phyloP scores from a whole-genome alignment of 2,113 vertebrate species.

The Rynchops niger region DNA sequence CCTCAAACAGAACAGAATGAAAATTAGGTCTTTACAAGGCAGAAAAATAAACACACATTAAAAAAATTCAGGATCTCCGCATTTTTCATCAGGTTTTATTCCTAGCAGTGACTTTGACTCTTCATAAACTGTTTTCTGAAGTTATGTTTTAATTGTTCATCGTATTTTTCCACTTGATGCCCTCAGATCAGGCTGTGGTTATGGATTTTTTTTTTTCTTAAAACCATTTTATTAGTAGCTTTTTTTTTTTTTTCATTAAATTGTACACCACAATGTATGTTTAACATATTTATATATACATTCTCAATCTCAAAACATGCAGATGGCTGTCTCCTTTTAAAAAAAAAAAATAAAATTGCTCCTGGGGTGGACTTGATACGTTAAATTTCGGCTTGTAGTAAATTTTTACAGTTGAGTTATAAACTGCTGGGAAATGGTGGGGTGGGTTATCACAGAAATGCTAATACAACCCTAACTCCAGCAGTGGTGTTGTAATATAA shows the following conservation, averaged over 20 bases:
- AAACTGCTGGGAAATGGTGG: slow-evolving; percentile 45
- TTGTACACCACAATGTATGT: background rate
- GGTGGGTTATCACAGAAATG: slow-evolving; percentile 57
- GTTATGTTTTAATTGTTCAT: background rate
- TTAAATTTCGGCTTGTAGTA: slow-evolving; percentile 41
- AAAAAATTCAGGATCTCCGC: background rate
- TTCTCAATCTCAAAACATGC: background rate
- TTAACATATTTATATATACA: background rate
- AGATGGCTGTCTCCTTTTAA: background rate
- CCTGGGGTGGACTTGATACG: background rate
- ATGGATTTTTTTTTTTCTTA: background rate
- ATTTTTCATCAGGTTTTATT: background rate
- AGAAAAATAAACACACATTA: background rate
- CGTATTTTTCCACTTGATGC: background rate
- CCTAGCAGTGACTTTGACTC: background rate
- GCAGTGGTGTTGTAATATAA: slow-evolving; percentile 57
- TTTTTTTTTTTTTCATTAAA: background rate
- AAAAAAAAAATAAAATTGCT: background rate
- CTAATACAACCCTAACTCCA: slow-evolving; percentile 41
- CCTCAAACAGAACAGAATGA: background rate
- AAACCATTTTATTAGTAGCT: background rate
- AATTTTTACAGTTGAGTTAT: slow-evolving; percentile 38
- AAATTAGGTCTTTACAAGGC: background rate
- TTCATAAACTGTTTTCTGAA: background rate
- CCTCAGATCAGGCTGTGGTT: background rate